Evolutionary conservation across 2,113 vertebrate species (phyloP), one percentile per base, ranked within the genome.

Genomic region (Mustelus asterias): DNA sequence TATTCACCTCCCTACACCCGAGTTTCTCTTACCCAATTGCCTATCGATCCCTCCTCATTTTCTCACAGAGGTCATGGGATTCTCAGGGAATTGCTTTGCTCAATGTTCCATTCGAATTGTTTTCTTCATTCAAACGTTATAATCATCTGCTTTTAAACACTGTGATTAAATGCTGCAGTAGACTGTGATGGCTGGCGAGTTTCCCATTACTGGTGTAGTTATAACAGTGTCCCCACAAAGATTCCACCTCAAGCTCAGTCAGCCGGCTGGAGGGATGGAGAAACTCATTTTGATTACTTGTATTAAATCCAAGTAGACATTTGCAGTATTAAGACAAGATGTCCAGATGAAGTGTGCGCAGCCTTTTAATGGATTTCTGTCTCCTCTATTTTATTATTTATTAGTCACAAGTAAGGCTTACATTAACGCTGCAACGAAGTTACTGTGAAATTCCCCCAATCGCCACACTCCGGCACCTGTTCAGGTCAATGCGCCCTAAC

Each of bases 101-200:
- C 54, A 90, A 60, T n/a, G 54, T 90, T 60, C 88, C 26, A 0
- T 90, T 29, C 18, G 88, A 24, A n/a, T 58, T 90, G 88, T n/a
- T 90, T 90, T 33, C 88, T 90, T 60, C 1, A 16, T 90, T 90
- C 26, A n/a, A 90, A 90, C 88, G 29, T 88, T 54, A 88, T 88
- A 90, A 90, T 90, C 83, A 86, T 48, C 88, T 48, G 60, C 29
- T 90, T 90, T 90, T 16, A 90, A 90, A 90, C 54, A 58, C 88
- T 90, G 26, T 33, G 54, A 90, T 90, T 90, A 90, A 90, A 33
- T 60, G 54, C 88, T 33, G 48, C 88, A 89, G 1, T 24, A 89
- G 44, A 48, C 86, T 58, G 48, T 29, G 60, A n/a, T 60, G 29
- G 29, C 54, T 90, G 88, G 54, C 29, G 2, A 90, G 24, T 54